phyloP scores from a whole-genome alignment of 2,888 invertebrate genomes.

The Mongoloraphidia duomilia region DNA sequence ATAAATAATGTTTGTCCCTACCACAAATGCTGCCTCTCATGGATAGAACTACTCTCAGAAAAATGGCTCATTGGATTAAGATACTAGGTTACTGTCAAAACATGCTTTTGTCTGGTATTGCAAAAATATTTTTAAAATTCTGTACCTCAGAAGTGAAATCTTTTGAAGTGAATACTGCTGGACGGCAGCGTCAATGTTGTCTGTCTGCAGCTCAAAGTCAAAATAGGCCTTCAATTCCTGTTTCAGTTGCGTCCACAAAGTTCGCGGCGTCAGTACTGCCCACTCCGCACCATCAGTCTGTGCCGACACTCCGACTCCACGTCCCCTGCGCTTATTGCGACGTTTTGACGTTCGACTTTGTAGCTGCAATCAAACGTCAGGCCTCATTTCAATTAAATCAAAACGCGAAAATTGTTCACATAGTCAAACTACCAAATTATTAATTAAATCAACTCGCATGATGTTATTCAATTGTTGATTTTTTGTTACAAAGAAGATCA shows the following conservation, averaged over 20 bases:
- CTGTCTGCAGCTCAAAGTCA: slow-evolving; percentile 71
- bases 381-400: background rate
- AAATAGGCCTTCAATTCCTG: slow-evolving; percentile 75
- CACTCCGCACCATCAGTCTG: slow-evolving; percentile 57
- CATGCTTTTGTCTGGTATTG: too few relatives aligned
- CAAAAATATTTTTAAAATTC: too few relatives aligned
- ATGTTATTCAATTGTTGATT: too few relatives aligned
- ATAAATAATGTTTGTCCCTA: too few relatives aligned
- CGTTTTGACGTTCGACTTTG: slow-evolving; percentile 44
- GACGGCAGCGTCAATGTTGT: slow-evolving; percentile 62
- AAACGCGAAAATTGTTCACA: background rate
- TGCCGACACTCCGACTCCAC: slow-evolving; percentile 26
- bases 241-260: slow-evolving; percentile 78
- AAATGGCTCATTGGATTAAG: too few relatives aligned
- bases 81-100: too few relatives aligned
- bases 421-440: too few relatives aligned
- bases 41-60: too few relatives aligned
- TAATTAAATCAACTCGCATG: too few relatives aligned
- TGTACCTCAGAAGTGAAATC: slow-evolving; percentile 59
- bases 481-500: too few relatives aligned
- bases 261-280: slow-evolving; percentile 73
- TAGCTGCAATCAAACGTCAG: slow-evolving; percentile 23
- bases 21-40: too few relatives aligned
- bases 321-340: slow-evolving; percentile 45
- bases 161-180: slow-evolving; percentile 75